Base-by-base conservation (phyloP, 2,888 invertebrate genomes). In the Macrophya annulata region DNA sequence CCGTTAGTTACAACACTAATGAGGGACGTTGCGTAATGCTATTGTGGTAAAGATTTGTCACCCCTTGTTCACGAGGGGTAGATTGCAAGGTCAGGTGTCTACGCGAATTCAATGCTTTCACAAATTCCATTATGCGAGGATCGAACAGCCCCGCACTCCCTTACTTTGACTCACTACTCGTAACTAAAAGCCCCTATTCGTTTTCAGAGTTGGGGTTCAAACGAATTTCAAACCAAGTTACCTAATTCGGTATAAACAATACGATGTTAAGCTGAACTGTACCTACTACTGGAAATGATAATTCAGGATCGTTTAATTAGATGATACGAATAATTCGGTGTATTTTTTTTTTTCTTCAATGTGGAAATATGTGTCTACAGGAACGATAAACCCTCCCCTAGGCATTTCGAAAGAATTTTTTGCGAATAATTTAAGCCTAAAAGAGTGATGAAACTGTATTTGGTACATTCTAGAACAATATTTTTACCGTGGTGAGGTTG, bases 61-160 rank as follows among this genome's bases (percentile, higher is more conserved):
- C 43, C 25, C 43, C 62, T 81, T 40, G 62, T 77, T 77, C 45
- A 10, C 12, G 43, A 45, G 37, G 51, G 37, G 51, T 21, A 76
- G n/a, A 48, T 17, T 31, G 31, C 31, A 10, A 77, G 37, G 77
- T 55, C 51, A 17, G 25, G n/a, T 77, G 15, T 6, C 81, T 59
- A 62, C 81, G 81, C 25, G 10, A 62, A 62, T 62, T 43, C 21
- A 25, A 62, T n/a, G 81, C 81, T 62, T 31, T 81, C 62, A 25
- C 62, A 81, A 21, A 81, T 81, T 81, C 81, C 81, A 81, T 81
- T 81, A 81, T 51, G 17, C 81, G 81, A 62, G 21, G 81, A 81
- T 62, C 59, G 81, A 25, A 21, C 81, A 31, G 31, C 31, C 31
- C 31, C 3, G 31, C 62, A 74, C 21, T n/a, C 72, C 72, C 10